These are phyloP conservation scores for Branchipolynoe longqiensis DNA, from an alignment of 2,888 invertebrate genomes.

Conservation along the genomic window DNA sequence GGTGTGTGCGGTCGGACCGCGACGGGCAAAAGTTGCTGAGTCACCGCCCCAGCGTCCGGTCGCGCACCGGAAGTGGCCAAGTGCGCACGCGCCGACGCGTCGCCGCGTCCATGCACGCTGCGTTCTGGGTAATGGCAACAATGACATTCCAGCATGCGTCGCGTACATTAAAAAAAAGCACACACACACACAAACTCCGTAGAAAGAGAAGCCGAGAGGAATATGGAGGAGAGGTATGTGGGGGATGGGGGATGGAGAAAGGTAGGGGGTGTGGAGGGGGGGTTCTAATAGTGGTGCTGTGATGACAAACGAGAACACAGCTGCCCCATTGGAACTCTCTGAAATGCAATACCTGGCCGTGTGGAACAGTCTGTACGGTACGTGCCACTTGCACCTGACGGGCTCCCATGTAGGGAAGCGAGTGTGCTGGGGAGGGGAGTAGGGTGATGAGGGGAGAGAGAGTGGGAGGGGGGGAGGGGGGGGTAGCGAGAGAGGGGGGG, in stretches of 20 bases:
- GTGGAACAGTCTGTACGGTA: neutral
- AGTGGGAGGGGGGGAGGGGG: no score
- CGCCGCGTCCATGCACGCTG: neutral
- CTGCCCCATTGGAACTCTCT: constrained; percentile 3
- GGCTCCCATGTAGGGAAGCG: constrained; percentile 4
- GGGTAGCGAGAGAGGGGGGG: no score
- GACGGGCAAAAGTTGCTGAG: constrained; percentile 39
- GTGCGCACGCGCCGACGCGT: constrained; percentile 43
- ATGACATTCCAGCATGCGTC: constrained; percentile 43
- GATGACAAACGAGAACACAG: constrained; percentile 21
- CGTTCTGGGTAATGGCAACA: constrained; percentile 46
- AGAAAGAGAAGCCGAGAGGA: no score
- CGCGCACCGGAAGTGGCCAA: constrained; percentile 45
- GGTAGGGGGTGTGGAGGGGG: no score
- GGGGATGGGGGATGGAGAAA: no score
- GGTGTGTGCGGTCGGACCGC: constrained; percentile 27
- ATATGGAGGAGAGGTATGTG: no score
- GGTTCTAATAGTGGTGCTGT: neutral
- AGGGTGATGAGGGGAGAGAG: no score
- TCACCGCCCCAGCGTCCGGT: constrained; percentile 50
- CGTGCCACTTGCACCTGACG: neutral
- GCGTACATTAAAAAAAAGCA: constrained; percentile 23
- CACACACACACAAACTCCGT: no score
- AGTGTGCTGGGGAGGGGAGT: no score
- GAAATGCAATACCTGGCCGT: constrained; percentile 7